phyloP scores from a whole-genome alignment of 2,113 vertebrate genomes.

The Eolophus roseicapilla region DNA sequence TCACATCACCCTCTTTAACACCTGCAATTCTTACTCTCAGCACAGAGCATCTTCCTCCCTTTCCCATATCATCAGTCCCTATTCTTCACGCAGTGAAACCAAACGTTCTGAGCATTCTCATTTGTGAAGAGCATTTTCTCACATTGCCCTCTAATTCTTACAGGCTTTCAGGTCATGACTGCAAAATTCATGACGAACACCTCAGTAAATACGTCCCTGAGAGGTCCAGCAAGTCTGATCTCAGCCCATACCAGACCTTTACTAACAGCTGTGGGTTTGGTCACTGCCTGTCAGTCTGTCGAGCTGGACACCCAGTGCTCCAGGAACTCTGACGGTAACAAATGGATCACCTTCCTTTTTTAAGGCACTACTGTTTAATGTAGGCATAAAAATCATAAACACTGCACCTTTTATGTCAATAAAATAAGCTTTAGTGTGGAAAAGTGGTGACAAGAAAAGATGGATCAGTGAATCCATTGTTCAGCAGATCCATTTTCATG shows the following conservation, averaged over 20 bases:
- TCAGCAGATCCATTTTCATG: neutral
- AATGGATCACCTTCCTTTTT: neutral
- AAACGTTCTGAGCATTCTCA: neutral
- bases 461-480: neutral
- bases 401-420: neutral
- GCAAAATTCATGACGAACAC: slow-evolving; percentile 16
- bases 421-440: neutral
- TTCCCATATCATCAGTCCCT: neutral
- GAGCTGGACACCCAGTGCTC: neutral
- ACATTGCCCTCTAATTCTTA: neutral
- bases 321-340: neutral
- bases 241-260: neutral
- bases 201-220: neutral
- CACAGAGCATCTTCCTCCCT: neutral
- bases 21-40: neutral
- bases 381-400: neutral
- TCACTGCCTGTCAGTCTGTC: neutral
- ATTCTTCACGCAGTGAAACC: neutral
- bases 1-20: neutral
- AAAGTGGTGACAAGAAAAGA: neutral
- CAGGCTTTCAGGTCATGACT: neutral
- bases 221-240: neutral
- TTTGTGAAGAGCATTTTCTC: neutral
- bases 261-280: neutral
- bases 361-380: neutral